A percentile compares a stretch with the other conserved stretches of the same genome.
phyloP scores from a whole-genome alignment of 2,113 vertebrate species.

The Hymenochirus boettgeri region DNA sequence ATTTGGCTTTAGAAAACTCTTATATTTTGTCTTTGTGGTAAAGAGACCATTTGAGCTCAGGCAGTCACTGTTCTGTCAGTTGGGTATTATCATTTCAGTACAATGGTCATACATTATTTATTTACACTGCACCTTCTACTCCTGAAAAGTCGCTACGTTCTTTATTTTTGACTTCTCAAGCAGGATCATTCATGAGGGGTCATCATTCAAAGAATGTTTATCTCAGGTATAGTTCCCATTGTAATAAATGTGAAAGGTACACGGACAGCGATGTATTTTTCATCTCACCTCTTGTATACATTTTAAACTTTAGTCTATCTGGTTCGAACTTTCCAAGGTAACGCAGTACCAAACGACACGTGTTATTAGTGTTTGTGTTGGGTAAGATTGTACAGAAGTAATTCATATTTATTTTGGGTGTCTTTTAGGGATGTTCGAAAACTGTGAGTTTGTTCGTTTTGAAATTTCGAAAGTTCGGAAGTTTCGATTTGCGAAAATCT shows the following conservation, averaged over 20 bases:
- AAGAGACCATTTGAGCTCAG: constrained; percentile 11
- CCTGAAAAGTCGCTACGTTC: too few species aligned
- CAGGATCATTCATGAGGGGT: constrained; percentile 22
- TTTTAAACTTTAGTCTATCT: too few species aligned
- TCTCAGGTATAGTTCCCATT: constrained; percentile 9
- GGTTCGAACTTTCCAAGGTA: too few species aligned
- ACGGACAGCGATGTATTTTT: neutral
- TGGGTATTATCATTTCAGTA: neutral
- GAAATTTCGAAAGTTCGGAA: too few species aligned
- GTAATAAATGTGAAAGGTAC: neutral
- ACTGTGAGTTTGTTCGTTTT: too few species aligned
- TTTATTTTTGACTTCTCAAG: constrained; percentile 14
- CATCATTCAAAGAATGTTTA: neutral
- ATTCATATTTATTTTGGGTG: too few species aligned
- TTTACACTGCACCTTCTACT: neutral
- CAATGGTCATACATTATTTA: constrained; percentile 28
- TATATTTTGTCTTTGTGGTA: constrained; percentile 3
- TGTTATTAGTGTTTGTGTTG: too few species aligned
- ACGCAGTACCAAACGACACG: too few species aligned
- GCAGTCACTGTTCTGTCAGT: constrained; percentile 17
- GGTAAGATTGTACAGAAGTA: too few species aligned
- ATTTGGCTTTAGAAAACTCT: too few species aligned
- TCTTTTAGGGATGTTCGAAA: too few species aligned
- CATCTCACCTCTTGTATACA: neutral
- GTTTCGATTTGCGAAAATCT: too few species aligned